phyloP scores from a whole-genome alignment of 1,140 invertebrate genomes.

The Diabrotica virgifera region DNA sequence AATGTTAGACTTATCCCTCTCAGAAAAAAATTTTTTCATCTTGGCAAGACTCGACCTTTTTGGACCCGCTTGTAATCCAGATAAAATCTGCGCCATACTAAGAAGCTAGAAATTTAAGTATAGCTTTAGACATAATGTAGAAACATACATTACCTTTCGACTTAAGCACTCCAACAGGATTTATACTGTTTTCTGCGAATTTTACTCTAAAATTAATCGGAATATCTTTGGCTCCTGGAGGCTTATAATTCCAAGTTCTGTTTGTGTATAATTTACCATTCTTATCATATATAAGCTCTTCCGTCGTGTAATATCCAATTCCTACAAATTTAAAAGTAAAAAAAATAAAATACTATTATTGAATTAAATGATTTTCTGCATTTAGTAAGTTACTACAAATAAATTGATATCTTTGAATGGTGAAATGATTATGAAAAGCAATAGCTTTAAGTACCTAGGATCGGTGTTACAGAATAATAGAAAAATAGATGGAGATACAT shows the following conservation, averaged over 20 bases:
- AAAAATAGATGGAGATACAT: too few species aligned
- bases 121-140: background rate
- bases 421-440: too few species aligned
- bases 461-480: too few species aligned
- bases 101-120: background rate
- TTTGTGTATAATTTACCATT: constrained; percentile 70
- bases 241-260: constrained; percentile 83
- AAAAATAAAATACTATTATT: background rate
- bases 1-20: too few species aligned
- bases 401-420: too few species aligned
- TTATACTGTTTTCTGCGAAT: constrained; percentile 66
- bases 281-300: constrained; percentile 67
- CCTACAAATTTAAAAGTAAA: constrained; percentile 10
- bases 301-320: constrained; percentile 75
- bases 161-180: constrained; percentile 67
- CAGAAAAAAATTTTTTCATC: too few species aligned
- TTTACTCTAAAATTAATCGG: constrained; percentile 79
- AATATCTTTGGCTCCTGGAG: constrained; percentile 79
- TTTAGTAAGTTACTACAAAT: too few species aligned
- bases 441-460: too few species aligned
- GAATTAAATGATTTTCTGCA: background rate
- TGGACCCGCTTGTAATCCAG: too few species aligned
- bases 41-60: too few species aligned
- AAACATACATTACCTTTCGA: constrained; percentile 68
- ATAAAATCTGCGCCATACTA: too few species aligned